Base-by-base conservation (phyloP, 2,113 vertebrate species). In the Toxotes chatareus region DNA sequence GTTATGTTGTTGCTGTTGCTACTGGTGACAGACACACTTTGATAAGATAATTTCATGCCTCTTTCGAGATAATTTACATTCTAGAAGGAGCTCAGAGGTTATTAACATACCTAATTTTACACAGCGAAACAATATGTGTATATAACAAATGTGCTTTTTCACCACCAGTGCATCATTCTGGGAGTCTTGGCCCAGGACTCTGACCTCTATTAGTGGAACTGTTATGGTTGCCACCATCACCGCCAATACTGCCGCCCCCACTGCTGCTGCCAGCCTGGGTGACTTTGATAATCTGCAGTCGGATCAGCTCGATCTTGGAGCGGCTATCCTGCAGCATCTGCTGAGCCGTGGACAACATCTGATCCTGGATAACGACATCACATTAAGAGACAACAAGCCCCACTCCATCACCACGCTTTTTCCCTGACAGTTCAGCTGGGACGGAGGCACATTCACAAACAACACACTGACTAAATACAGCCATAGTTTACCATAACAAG, bases 291-390 rank as follows among this genome's bases (percentile, higher is more conserved):
- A 94, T 91, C 86, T 94, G 93, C 90, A 93, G 89, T 57, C 93
- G 90, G 89, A 94, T 92, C 87, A 93, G 91, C 91, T 93, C 92
- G 46, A 94, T 93, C 90, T 92, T 94, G 82, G 93, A 93, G 89
- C 93, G 93, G 85, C 93, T 93, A 60, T 93, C 93, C 90, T 94
- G 93, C 82, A 94, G 91, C 92, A 94, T 94, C 93, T 93, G 93
- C 91, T 94, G 92, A 86, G 91, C 93, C 61, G 91, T 93, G 83
- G 93, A 94, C 92, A 94, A 90, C 93, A 94, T 90, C 90, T 86
- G 85, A 92, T 93, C 91, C 90, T 89, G 75, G 84, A 91, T 80
- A 91, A 84, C 40, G 36, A 91, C 80, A 90, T 73, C 73, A 78
- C 73, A 86, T 82, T 44, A 68, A 80, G 47, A 86, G 49, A 76